These are phyloP conservation scores for Luperina testacea DNA, from an alignment of 2,888 invertebrate genomes.

Conservation along the genomic window DNA sequence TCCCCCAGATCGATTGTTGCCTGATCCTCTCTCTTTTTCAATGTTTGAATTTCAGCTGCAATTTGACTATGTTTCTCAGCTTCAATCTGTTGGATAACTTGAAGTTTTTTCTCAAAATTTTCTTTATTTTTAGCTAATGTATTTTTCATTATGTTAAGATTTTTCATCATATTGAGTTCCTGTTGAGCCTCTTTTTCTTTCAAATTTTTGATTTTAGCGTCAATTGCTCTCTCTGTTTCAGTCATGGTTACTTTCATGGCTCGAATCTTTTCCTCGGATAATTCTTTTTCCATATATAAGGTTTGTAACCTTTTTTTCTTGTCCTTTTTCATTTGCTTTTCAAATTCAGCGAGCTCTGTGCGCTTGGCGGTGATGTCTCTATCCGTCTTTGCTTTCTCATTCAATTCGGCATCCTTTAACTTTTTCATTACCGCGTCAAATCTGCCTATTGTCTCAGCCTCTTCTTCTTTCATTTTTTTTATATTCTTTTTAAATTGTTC, in stretches of 20 bases:
- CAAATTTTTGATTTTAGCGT: constrained; percentile 23
- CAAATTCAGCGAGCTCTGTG: not conserved
- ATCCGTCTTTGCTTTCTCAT: constrained; percentile 3
- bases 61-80: constrained; percentile 11
- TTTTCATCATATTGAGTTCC: not conserved
- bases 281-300: constrained; percentile 2
- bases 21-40: constrained; percentile 21
- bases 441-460: not conserved
- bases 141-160: constrained; percentile 9
- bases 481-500: constrained; percentile 26
- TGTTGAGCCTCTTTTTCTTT: not conserved
- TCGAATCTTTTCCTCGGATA: constrained; percentile 16
- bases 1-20: constrained; percentile 13
- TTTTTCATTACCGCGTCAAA: constrained; percentile 20
- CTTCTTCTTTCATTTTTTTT: constrained; percentile 5
- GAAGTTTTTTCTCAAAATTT: constrained; percentile 13
- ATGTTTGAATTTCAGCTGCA: constrained; percentile 23
- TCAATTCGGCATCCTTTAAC: constrained; percentile 5
- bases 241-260: not conserved
- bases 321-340: constrained; percentile 12
- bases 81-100: constrained; percentile 7
- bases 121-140: constrained; percentile 4
- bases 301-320: constrained; percentile 15
- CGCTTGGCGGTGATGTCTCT: constrained; percentile 16
- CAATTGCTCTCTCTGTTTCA: constrained; percentile 19